Conservation (phyloP, 2,113 vertebrate species). For the human (Homo sapiens) region DNA sequence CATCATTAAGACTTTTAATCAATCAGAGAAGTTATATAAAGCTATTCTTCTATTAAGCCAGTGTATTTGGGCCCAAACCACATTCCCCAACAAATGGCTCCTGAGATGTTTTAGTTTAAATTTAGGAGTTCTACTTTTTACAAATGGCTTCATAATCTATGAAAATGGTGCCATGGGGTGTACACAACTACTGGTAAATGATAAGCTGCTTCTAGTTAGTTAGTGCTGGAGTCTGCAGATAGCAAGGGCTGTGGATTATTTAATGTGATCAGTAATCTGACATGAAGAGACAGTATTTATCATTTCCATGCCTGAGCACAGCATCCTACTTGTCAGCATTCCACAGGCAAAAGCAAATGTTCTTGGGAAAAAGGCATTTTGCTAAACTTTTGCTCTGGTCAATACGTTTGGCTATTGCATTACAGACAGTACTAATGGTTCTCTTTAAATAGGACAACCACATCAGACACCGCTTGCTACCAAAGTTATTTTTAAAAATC, state of each 20-base stretch:
- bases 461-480: neutral
- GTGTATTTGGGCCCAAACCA: neutral
- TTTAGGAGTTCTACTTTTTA: neutral
- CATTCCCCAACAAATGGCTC: neutral
- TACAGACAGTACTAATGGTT: neutral
- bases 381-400: neutral
- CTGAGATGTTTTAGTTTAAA: neutral
- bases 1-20: neutral
- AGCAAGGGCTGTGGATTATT: neutral
- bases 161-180: neutral
- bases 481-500: conserved; percentile 17
- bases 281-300: conserved; percentile 43
- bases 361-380: neutral
- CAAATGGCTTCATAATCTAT: neutral
- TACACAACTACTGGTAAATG: neutral
- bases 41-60: neutral
- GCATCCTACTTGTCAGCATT: neutral
- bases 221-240: neutral
- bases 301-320: neutral
- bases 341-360: conserved; percentile 4
- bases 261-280: conserved; percentile 25
- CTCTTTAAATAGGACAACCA: neutral
- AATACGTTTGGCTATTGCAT: neutral
- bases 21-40: neutral
- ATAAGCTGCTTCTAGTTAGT: neutral